Base-by-base conservation (phyloP, 2,888 invertebrate species). In the Sceliomorpha sp. region DNA sequence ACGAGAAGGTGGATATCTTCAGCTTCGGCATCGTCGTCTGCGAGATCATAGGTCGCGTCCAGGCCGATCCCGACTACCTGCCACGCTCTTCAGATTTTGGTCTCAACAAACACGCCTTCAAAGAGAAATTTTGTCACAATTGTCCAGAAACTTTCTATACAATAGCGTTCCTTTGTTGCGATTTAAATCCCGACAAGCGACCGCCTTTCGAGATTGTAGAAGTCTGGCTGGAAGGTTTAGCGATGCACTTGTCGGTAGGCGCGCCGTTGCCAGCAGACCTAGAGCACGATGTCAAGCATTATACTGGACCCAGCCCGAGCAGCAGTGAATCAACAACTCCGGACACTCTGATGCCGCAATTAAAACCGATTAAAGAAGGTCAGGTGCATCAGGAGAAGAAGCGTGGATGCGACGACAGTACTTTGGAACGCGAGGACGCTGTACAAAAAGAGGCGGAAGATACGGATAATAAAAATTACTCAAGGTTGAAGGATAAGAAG, bases 1-100 rank as follows among this genome's bases (percentile, higher is more conserved):
- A 98, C 83, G 98, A 98, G 86, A 97, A 97, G 88, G 98, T 98
- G 0, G 98, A 98, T 83, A 94, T 98, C 67, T 98, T 98, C 89
- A 97, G 97, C 15, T 98, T 96, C 88, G 98, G 98, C 24, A 98
- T 98, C 73, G 94, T 98, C 64, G 89, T 98, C 1, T 98, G 98
- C 86, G 98, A 98, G 94, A 96, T 98, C 77, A 98, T 98, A 81
- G 98, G 98, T 0, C 92, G 98, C 34, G 97, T 98, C 2, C 94
- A 96, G 70, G 98, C 98, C 0, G 98, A 98, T 90, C 98, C 98
- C 0, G 98, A 98, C 89, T 95, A 93, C 86, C 89, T 98, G 73
- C 98, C 98, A 1, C 92, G 98, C 31, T 95, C 96, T 0, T 91
- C 94, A 29, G 98, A 98, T 89, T 98, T 98, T 88, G 97, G 97